These are phyloP conservation scores for Caenorhabditis briggsae DNA, from an alignment of 1,140 invertebrate genomes.

Conservation along the genomic window DNA sequence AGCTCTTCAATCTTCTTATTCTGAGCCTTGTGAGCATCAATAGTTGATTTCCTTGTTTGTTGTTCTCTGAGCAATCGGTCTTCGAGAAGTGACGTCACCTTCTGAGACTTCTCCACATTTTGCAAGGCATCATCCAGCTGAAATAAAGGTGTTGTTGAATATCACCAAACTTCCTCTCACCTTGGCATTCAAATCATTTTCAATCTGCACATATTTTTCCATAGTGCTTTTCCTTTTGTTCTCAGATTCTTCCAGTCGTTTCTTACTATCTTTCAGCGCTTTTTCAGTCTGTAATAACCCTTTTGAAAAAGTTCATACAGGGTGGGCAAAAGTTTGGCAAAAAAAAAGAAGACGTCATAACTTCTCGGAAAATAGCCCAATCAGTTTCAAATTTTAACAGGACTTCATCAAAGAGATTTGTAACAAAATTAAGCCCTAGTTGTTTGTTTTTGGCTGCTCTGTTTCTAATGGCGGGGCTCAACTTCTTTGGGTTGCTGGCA, in stretches of 20 bases:
- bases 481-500: too few relatives aligned
- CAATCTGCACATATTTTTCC: conserved; percentile 26
- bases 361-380: too few relatives aligned
- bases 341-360: too few relatives aligned
- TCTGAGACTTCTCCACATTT: conserved; percentile 5
- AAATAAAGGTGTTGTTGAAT: not conserved
- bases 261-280: conserved; percentile 32
- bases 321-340: too few relatives aligned
- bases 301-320: too few relatives aligned
- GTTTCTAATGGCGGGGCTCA: too few relatives aligned
- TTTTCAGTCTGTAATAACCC: conserved; percentile 33
- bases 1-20: conserved; percentile 46
- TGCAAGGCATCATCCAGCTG: not conserved
- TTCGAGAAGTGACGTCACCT: conserved; percentile 1
- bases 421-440: too few relatives aligned
- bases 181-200: conserved; percentile 1
- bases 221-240: conserved; percentile 18
- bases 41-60: conserved; percentile 14
- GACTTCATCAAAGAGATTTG: too few relatives aligned
- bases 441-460: too few relatives aligned
- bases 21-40: conserved; percentile 16
- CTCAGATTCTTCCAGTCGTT: conserved; percentile 18
- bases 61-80: conserved; percentile 36
- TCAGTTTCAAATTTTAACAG: too few relatives aligned
- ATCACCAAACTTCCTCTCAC: not conserved